A percentile compares a stretch with the other conserved stretches of the same genome.
These are phyloP conservation scores for Drosophila lacteicornis DNA, from an alignment of 1,140 invertebrate species.

Conservation along the genomic window DNA sequence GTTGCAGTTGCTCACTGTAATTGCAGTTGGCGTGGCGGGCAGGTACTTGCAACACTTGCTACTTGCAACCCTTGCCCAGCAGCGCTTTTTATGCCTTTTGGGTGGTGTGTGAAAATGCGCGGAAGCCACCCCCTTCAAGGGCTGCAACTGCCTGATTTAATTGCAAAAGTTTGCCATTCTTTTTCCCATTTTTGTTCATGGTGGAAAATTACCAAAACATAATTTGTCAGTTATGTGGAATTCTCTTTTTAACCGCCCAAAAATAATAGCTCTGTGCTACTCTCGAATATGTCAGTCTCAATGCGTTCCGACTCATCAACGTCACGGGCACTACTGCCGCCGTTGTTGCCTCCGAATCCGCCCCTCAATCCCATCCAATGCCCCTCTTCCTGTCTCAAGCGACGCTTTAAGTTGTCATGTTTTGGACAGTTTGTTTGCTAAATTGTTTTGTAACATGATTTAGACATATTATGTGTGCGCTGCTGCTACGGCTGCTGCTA, in stretches of 20 bases:
- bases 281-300: constrained; percentile 73
- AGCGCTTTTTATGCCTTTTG: too few species aligned
- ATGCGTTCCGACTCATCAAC: constrained; percentile 74
- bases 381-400: constrained; percentile 42
- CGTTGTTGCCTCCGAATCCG: neutral
- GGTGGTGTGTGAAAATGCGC: constrained; percentile 22
- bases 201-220: constrained; percentile 50
- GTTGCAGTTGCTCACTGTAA: constrained; percentile 56
- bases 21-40: constrained; percentile 51
- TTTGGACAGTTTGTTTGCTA: constrained; percentile 82
- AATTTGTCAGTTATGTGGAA: constrained; percentile 52
- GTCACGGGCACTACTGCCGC: constrained; percentile 43
- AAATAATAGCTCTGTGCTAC: constrained; percentile 11
- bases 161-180: constrained; percentile 12
- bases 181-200: neutral
- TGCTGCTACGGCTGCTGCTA: neutral
- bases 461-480: constrained; percentile 47
- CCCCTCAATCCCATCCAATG: neutral
- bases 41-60: constrained; percentile 34
- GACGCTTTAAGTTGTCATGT: constrained; percentile 79
- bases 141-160: constrained; percentile 23
- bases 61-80: constrained; percentile 15
- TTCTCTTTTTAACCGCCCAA: constrained; percentile 21
- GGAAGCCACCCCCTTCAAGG: neutral
- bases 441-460: constrained; percentile 83